Percentiles rank a stretch among this genome's conserved stretches.
Evolutionary conservation across 2,888 invertebrate species (phyloP).

Genomic region (Cephus rjabovi): DNA sequence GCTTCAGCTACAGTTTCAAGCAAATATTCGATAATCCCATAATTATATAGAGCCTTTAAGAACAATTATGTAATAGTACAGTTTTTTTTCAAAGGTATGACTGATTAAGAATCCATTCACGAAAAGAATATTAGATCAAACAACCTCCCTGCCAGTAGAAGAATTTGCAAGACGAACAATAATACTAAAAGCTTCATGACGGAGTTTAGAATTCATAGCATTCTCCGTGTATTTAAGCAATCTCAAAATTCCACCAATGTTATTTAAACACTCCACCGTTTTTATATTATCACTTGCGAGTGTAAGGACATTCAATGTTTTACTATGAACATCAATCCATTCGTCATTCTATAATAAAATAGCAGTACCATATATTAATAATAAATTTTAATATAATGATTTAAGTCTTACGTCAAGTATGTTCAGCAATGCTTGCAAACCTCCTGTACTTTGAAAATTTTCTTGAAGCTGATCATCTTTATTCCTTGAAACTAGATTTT

Average conservation of each 20-base stretch:
- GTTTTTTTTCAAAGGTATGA: not conserved
- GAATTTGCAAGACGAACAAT: slow-evolving; percentile 43
- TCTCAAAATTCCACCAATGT: slow-evolving; percentile 38
- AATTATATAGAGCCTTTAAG: slow-evolving; percentile 40
- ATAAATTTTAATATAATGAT: slow-evolving; percentile 6
- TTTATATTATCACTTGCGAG: slow-evolving; percentile 41
- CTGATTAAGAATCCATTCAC: not conserved
- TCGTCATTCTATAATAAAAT: slow-evolving; percentile 40
- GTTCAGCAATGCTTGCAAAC: slow-evolving; percentile 68
- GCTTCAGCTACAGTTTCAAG: slow-evolving; percentile 30
- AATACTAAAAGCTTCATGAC: slow-evolving; percentile 34
- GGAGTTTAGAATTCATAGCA: slow-evolving; percentile 27
- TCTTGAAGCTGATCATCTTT: slow-evolving; percentile 68
- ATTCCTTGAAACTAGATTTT: slow-evolving; percentile 67
- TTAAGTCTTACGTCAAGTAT: slow-evolving; percentile 67
- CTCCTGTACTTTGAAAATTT: slow-evolving; percentile 68
- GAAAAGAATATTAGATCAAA: not conserved
- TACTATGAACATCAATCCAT: slow-evolving; percentile 43
- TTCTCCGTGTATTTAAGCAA: slow-evolving; percentile 44
- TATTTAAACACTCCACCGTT: slow-evolving; percentile 36
- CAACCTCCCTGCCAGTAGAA: slow-evolving; percentile 45
- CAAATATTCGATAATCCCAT: slow-evolving; percentile 42
- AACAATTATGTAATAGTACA: not conserved
- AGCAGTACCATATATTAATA: slow-evolving; percentile 4
- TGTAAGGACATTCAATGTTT: slow-evolving; percentile 38